These are phyloP conservation scores for Desoria tigrina DNA, from an alignment of 2,888 invertebrate genomes.

Conservation along the genomic window DNA sequence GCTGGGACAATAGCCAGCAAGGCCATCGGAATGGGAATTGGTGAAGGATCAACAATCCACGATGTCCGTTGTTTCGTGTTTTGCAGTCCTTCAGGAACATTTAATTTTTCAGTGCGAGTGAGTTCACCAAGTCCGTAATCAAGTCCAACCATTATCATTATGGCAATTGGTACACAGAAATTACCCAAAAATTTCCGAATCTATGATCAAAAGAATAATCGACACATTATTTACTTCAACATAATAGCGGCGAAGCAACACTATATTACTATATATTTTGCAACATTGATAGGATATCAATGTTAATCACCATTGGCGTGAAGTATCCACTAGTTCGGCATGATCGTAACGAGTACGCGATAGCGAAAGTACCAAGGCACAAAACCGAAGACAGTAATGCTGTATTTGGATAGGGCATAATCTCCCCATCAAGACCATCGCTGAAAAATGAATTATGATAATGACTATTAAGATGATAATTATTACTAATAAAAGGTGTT, in stretches of 20 bases:
- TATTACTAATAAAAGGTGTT: background rate
- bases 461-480: background rate
- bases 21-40: constrained; percentile 59
- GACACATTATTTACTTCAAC: background rate
- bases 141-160: constrained; percentile 58
- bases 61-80: constrained; percentile 56
- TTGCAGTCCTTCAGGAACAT: constrained; percentile 58
- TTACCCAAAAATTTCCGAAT: constrained; percentile 60
- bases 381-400: constrained; percentile 61
- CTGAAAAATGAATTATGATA: background rate
- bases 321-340: constrained; percentile 63
- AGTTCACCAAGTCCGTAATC: constrained; percentile 57
- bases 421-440: background rate
- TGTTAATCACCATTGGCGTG: constrained; percentile 38
- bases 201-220: constrained; percentile 53
- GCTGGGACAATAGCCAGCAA: constrained; percentile 60
- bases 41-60: constrained; percentile 80
- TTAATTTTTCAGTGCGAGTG: constrained; percentile 58
- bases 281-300: too few relatives aligned
- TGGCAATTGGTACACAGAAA: constrained; percentile 61
- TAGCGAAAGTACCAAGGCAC: constrained; percentile 61
- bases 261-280: background rate
- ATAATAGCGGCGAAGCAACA: background rate
- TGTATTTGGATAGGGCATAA: constrained; percentile 59
- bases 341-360: constrained; percentile 60